phyloP scores from a whole-genome alignment of 2,888 invertebrate genomes.

The Caenorhabditis plicata region DNA sequence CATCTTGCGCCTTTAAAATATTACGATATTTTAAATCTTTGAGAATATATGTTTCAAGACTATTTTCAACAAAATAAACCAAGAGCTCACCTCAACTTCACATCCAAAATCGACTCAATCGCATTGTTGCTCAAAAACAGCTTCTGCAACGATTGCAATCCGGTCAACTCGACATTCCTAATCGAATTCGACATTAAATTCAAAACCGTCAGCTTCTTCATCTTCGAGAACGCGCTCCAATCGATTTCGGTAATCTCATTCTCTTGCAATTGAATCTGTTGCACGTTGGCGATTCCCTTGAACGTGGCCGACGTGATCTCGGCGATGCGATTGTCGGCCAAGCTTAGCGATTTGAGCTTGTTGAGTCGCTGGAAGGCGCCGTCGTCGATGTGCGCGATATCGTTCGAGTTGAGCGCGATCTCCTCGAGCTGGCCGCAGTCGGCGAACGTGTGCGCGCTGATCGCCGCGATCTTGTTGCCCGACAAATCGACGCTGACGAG shows the following conservation, averaged over 20 bases:
- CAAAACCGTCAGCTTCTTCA: conserved; percentile 57
- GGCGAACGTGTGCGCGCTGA: conserved; percentile 63
- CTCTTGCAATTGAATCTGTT: conserved; percentile 6
- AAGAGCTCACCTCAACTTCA: conserved; percentile 26
- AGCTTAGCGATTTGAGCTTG: conserved; percentile 1
- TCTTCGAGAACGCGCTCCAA: conserved; percentile 43
- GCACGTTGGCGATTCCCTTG: conserved; percentile 12
- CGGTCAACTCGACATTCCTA: conserved; percentile 25
- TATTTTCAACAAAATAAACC: no score
- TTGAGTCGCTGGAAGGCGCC: conserved; percentile 42
- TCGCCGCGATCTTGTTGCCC: conserved; percentile 66
- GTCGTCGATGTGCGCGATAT: conserved; percentile 43
- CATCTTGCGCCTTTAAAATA: no score
- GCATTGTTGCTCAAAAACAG: conserved; percentile 61
- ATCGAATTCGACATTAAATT: conserved; percentile 67
- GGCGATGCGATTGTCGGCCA: conserved; percentile 5
- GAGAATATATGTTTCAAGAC: no score
- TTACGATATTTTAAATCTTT: no score
- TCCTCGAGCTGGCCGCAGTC: conserved; percentile 63
- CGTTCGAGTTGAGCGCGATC: conserved; percentile 43
- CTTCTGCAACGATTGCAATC: conserved; percentile 46
- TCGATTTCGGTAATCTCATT: conserved; percentile 44
- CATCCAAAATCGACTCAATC: conserved; percentile 41
- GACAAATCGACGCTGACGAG: conserved; percentile 60
- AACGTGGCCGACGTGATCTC: conserved; percentile 8